phyloP scores from a whole-genome alignment of 2,113 vertebrate species.

The Chunga burmeisteri region DNA sequence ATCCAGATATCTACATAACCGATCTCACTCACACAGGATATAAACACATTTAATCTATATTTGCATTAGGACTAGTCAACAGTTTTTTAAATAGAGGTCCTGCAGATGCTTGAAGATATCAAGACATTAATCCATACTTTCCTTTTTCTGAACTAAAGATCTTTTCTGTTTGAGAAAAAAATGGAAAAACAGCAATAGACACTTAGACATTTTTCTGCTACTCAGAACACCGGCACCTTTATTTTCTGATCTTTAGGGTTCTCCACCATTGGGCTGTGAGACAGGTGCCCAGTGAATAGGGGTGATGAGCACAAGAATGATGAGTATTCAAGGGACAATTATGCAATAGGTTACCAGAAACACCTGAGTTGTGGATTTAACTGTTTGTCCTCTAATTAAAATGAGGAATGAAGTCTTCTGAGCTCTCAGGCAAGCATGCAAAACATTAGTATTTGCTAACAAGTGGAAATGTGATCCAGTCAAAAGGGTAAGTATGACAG shows the following conservation, averaged over 20 bases:
- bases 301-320: not conserved
- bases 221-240: not conserved
- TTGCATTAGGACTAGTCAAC: not conserved
- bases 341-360: not conserved
- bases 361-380: not conserved
- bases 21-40: not conserved
- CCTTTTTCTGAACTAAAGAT: not conserved
- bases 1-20: not conserved
- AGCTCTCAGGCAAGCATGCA: not conserved
- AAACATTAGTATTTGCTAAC: not conserved
- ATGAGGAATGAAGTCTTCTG: not conserved
- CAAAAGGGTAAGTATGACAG: not conserved
- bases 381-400: not conserved
- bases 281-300: not conserved
- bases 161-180: not conserved
- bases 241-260: not conserved
- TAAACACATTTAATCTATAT: not conserved
- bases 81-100: not conserved
- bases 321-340: not conserved
- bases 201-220: not conserved
- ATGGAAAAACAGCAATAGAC: not conserved
- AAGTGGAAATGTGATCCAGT: not conserved
- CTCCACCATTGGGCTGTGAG: not conserved
- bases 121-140: not conserved
- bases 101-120: not conserved